Conservation (phyloP, 2,797 vertebrate genomes). For the Meda fulgida region DNA sequence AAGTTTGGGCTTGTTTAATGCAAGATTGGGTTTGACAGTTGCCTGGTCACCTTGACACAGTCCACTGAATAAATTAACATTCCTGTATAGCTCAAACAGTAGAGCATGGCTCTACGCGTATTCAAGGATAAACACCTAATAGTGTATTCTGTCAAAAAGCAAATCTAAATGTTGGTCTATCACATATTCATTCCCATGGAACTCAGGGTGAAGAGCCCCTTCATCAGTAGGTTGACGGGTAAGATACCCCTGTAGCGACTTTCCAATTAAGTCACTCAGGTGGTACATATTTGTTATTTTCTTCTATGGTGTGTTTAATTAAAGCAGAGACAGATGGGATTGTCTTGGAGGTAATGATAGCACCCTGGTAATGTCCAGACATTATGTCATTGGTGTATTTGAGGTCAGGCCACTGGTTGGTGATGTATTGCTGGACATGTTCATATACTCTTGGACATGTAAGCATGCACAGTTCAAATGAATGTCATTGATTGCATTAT, state of each 20-base stretch:
- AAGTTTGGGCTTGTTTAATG: conserved; percentile 29
- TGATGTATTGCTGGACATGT: neutral
- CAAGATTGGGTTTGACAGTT: neutral
- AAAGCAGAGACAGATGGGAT: conserved; percentile 42
- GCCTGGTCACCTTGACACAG: conserved; percentile 3
- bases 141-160: neutral
- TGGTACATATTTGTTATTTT: conserved; percentile 16
- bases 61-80: conserved; percentile 19
- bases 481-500: neutral
- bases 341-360: conserved; percentile 5
- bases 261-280: neutral
- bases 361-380: conserved; percentile 38
- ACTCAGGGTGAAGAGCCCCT: neutral
- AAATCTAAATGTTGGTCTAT: neutral
- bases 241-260: neutral
- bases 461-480: no score
- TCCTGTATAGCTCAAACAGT: neutral
- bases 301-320: conserved; percentile 21
- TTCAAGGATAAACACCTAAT: neutral
- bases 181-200: neutral
- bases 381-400: conserved; percentile 5
- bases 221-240: conserved; percentile 3
- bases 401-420: conserved; percentile 1
- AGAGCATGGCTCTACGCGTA: neutral
- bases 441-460: neutral